Evolutionary conservation across 2,113 vertebrate genomes (phyloP).

Genomic region (Haemorhous mexicanus): DNA sequence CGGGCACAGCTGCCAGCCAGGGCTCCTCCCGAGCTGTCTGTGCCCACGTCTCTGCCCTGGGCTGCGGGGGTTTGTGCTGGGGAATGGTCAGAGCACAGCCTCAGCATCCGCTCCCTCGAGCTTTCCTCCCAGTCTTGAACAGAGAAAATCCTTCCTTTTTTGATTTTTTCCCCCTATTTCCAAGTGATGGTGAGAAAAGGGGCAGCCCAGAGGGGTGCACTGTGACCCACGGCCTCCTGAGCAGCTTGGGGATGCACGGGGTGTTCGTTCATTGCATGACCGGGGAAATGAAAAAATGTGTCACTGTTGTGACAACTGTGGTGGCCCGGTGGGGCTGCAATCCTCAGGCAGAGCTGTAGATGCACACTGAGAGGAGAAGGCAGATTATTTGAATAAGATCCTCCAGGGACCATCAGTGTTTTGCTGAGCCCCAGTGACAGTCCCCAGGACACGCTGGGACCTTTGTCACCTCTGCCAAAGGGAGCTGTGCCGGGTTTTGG

Average conservation of each 20-base stretch:
- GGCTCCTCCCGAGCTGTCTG: neutral
- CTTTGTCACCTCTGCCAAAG: neutral
- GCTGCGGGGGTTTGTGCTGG: accelerated
- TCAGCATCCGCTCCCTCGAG: accelerated
- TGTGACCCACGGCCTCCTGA: accelerated
- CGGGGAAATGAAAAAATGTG: neutral
- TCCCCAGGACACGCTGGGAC: accelerated
- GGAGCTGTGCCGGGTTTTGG: neutral
- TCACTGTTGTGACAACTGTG: neutral
- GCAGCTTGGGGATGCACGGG: neutral
- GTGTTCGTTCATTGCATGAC: accelerated
- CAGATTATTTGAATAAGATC: neutral
- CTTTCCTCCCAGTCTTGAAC: neutral
- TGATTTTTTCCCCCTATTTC: neutral
- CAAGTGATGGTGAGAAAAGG: neutral
- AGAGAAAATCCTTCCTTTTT: neutral
- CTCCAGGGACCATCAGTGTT: neutral
- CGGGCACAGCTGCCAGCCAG: neutral
- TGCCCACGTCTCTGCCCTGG: neutral
- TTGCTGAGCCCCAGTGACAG: neutral
- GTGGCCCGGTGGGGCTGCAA: neutral
- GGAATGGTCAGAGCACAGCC: neutral
- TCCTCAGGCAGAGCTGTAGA: neutral
- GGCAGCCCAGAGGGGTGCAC: neutral
- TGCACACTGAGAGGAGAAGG: neutral